A percentile compares a stretch with the other conserved stretches of the same genome.
Evolutionary conservation across 2,113 vertebrate genomes (phyloP).

Genomic region (Stigmatopora nigra): DNA sequence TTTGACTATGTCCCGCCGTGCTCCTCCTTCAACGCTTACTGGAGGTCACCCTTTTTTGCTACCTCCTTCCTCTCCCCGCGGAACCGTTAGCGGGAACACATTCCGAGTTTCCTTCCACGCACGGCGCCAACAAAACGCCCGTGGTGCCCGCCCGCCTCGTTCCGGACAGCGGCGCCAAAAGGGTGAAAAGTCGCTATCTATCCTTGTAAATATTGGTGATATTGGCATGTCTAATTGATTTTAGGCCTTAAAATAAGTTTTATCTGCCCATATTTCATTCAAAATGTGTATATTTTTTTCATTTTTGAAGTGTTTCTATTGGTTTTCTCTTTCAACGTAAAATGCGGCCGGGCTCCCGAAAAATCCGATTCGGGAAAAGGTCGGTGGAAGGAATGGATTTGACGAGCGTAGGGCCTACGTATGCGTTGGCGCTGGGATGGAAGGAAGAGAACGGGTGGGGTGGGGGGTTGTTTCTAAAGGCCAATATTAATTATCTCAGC

Average conservation of each 20-base stretch:
- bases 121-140: conserved; percentile 69
- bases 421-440: conserved; percentile 23
- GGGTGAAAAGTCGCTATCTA: conserved; percentile 66
- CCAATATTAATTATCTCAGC: conserved; percentile 39
- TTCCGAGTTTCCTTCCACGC: conserved; percentile 79
- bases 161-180: conserved; percentile 58
- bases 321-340: no score
- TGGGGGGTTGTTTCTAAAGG: conserved; percentile 31
- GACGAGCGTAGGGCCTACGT: no score
- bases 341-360: no score
- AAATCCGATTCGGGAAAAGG: no score
- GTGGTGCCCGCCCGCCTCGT: conserved; percentile 63
- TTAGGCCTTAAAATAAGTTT: no score
- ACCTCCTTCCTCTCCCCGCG: conserved; percentile 55
- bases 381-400: no score
- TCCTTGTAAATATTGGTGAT: no score
- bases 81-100: conserved; percentile 73
- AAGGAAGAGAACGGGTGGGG: conserved; percentile 16
- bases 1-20: conserved; percentile 28
- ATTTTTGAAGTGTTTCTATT: no score
- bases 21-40: conserved; percentile 57
- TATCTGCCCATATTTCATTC: no score
- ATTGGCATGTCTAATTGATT: no score
- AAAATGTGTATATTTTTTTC: no score
- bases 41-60: conserved; percentile 27